These are phyloP conservation scores for Tichodroma muraria DNA, from an alignment of 2,113 vertebrate genomes.

Conservation along the genomic window DNA sequence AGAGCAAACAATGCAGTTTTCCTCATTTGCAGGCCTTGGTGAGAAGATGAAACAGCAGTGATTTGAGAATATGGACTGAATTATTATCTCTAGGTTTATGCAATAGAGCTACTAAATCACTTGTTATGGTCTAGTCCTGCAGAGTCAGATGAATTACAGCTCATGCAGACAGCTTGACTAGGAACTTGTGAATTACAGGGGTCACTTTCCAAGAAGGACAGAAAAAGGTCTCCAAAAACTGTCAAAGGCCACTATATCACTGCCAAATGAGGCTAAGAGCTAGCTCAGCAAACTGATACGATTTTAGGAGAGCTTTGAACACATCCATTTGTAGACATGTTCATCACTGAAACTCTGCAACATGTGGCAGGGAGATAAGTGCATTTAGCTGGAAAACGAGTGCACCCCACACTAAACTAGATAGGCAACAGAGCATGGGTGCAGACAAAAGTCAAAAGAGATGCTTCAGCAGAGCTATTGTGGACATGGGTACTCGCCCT, in stretches of 20 bases:
- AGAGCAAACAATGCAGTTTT: background rate
- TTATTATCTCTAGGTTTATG: background rate
- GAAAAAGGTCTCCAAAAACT: background rate
- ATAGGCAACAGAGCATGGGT: background rate
- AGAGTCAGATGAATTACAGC: background rate
- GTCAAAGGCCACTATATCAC: background rate
- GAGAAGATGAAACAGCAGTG: background rate
- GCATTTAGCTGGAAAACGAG: background rate
- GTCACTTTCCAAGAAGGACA: background rate
- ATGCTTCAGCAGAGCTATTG: background rate
- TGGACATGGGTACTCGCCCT: rapidly evolving
- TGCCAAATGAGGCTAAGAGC: background rate
- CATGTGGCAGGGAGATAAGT: background rate
- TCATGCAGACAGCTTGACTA: background rate
- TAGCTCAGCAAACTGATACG: background rate
- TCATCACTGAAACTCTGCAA: background rate
- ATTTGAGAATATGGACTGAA: background rate
- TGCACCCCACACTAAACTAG: background rate
- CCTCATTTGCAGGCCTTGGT: background rate
- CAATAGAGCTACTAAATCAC: background rate
- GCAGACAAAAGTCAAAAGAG: background rate
- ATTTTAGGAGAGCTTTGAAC: background rate
- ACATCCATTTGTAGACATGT: background rate
- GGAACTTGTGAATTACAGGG: background rate
- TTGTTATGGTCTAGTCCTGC: background rate